Evolutionary conservation across 30 jellyfish, hydroid and myxozoan species (phyloP).

Genomic region (Pelagia noctiluca): DNA sequence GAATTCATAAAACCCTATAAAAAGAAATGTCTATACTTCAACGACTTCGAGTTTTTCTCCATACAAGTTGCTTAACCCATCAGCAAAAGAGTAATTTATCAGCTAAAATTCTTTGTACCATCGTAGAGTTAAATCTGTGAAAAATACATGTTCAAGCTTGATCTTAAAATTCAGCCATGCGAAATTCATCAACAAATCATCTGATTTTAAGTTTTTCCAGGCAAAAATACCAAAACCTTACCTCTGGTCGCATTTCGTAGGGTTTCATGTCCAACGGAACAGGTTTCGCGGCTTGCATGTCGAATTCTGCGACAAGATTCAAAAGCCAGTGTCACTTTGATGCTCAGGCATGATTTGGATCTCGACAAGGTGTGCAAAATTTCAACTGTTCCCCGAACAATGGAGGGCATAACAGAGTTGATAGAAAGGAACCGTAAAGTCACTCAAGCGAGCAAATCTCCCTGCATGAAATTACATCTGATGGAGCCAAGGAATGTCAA

Average conservation of each 20-base stretch:
- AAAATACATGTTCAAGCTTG: too few relatives aligned
- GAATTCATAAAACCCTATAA: too few relatives aligned
- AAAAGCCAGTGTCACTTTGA: neutral
- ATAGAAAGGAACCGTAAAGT: neutral
- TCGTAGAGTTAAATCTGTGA: too few relatives aligned
- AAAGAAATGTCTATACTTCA: too few relatives aligned
- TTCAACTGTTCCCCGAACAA: neutral
- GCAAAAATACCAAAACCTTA: constrained; percentile 4
- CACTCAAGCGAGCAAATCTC: constrained; percentile 61
- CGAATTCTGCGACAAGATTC: neutral
- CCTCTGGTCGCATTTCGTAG: constrained; percentile 72
- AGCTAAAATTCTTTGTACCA: too few relatives aligned
- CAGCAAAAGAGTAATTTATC: too few relatives aligned
- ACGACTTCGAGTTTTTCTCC: too few relatives aligned
- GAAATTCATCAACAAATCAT: neutral
- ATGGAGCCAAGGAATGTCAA: constrained; percentile 67
- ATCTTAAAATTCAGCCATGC: neutral
- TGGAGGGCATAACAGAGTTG: neutral
- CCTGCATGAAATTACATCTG: constrained; percentile 73
- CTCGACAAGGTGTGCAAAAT: constrained; percentile 6
- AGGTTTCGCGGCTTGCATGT: constrained; percentile 68
- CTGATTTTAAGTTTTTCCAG: neutral
- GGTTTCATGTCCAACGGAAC: constrained; percentile 43
- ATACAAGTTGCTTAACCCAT: too few relatives aligned
- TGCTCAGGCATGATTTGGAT: neutral